Evolutionary conservation across 2,797 vertebrate species (phyloP).

Genomic region (Propithecus deckenii): DNA sequence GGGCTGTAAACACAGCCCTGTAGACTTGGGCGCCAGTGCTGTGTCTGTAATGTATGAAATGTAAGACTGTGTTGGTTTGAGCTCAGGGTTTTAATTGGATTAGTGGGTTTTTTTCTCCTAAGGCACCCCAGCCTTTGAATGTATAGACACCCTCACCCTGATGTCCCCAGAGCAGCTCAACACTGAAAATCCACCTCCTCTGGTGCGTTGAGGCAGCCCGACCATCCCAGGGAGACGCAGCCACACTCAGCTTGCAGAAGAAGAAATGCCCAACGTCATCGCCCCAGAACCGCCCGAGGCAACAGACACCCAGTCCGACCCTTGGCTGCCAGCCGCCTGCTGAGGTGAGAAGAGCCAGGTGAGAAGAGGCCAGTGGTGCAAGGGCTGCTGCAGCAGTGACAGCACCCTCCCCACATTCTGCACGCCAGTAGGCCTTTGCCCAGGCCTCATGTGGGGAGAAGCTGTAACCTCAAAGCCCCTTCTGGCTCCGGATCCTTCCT

Average conservation of each 20-base stretch:
- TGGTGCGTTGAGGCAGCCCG: rapidly evolving
- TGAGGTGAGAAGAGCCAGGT: not conserved
- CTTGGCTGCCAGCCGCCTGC: not conserved
- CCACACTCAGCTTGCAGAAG: not conserved
- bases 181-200: not conserved
- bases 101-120: not conserved
- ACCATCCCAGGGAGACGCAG: not conserved
- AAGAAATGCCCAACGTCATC: too few relatives aligned
- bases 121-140: not conserved
- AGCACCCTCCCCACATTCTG: not conserved
- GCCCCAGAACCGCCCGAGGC: rapidly evolving
- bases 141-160: too few relatives aligned
- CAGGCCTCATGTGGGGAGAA: not conserved
- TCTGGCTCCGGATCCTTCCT: not conserved
- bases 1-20: rapidly evolving
- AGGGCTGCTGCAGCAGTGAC: not conserved
- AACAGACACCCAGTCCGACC: not conserved
- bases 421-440: not conserved
- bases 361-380: not conserved
- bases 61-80: not conserved
- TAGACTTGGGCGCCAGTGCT: not conserved
- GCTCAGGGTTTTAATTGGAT: not conserved
- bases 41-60: rapidly evolving
- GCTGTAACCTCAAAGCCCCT: not conserved
- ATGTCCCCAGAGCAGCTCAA: not conserved